phyloP scores from a whole-genome alignment of 2,113 vertebrate species.

The Odontesthes bonariensis region DNA sequence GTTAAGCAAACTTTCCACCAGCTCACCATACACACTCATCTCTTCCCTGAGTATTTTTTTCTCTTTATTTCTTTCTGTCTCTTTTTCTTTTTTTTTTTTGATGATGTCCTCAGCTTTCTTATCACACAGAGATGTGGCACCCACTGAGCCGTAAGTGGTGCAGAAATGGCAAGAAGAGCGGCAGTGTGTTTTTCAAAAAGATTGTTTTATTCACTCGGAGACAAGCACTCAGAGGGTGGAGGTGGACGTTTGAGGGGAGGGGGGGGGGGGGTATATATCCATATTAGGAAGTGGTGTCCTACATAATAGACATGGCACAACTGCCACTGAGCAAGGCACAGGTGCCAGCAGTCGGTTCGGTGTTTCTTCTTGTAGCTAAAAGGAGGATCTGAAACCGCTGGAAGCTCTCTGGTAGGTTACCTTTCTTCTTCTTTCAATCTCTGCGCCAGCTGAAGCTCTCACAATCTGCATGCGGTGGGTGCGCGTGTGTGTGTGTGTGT shows the following conservation, averaged over 20 bases:
- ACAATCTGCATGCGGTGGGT: conserved; percentile 52
- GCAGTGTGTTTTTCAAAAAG: not conserved
- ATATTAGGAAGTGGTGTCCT: conserved; percentile 83
- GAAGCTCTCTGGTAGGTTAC: conserved; percentile 42
- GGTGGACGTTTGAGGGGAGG: conserved; percentile 45
- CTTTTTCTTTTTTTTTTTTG: too few species aligned
- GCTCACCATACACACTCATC: conserved; percentile 28
- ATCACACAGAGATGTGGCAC: conserved; percentile 16
- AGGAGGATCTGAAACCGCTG: conserved; percentile 65
- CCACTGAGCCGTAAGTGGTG: conserved; percentile 6
- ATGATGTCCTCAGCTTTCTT: not conserved
- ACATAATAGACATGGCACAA: conserved; percentile 61
- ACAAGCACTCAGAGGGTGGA: conserved; percentile 44
- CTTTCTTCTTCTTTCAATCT: conserved; percentile 44
- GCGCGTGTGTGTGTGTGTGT: not conserved
- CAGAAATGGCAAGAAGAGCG: not conserved
- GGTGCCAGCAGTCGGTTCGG: conserved; percentile 38
- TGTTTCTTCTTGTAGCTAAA: not conserved
- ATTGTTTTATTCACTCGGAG: conserved; percentile 56
- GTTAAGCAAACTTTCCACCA: conserved; percentile 62
- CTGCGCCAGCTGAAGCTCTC: conserved; percentile 30
- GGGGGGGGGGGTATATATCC: conserved; percentile 47
- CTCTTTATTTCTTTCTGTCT: too few species aligned
- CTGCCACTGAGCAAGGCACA: conserved; percentile 72
- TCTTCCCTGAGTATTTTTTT: conserved; percentile 22